These are phyloP conservation scores for Enteromius paludinosus DNA, from an alignment of 2,797 vertebrate species.

Conservation along the genomic window DNA sequence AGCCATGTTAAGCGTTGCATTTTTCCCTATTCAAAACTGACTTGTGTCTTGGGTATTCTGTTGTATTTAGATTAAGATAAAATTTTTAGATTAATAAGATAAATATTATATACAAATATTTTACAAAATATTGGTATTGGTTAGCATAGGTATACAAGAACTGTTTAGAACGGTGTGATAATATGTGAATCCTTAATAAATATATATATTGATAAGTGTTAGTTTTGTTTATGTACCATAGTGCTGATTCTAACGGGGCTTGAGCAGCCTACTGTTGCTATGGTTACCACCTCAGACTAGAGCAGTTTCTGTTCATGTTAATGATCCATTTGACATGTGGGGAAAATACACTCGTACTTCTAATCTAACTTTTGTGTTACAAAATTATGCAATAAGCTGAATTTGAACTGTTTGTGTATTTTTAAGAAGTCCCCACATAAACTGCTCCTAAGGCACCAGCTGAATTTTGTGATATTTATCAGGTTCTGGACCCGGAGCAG, in stretches of 20 bases:
- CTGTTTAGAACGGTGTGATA: background rate
- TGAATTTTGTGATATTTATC: background rate
- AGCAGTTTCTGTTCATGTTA: background rate
- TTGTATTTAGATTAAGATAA: too few relatives aligned
- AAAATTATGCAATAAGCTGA: background rate
- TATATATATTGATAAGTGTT: background rate
- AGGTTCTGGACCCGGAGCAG: conserved; percentile 98
- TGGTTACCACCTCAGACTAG: conserved; percentile 13
- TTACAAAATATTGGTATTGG: background rate
- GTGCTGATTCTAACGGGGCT: background rate
- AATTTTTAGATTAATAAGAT: background rate
- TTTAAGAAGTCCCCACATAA: background rate
- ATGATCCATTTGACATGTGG: background rate
- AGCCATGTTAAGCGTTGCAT: too few relatives aligned
- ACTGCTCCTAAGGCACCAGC: background rate
- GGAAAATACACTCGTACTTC: background rate
- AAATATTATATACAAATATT: too few relatives aligned
- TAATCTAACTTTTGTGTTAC: background rate
- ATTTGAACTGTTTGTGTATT: background rate
- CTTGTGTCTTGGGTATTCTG: too few relatives aligned
- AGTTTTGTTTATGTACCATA: background rate
- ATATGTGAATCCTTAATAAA: background rate
- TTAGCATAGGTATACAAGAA: background rate
- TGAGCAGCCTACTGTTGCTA: conserved; percentile 25
- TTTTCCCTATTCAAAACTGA: too few relatives aligned